These are phyloP conservation scores for Cryptops parisi DNA, from an alignment of 2,888 invertebrate genomes.

Conservation along the genomic window DNA sequence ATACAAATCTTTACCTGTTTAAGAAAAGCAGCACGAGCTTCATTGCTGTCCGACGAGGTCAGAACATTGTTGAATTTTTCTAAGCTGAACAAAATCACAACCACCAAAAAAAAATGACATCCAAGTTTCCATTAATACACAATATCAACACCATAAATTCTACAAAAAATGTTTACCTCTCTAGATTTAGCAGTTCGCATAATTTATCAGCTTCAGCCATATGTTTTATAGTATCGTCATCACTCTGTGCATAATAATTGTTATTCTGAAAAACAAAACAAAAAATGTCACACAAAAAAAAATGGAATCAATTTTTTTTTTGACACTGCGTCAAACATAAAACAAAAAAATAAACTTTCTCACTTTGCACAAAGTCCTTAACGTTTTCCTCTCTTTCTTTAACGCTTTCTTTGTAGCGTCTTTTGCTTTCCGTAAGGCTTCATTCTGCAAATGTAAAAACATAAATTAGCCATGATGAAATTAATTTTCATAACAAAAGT, in stretches of 20 bases:
- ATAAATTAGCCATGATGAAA: too few species aligned
- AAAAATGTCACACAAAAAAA: slow-evolving; percentile 2
- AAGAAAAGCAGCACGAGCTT: slow-evolving; percentile 47
- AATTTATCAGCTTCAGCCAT: slow-evolving; percentile 88
- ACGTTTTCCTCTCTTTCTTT: slow-evolving; percentile 68
- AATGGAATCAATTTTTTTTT: not conserved
- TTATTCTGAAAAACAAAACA: slow-evolving; percentile 37
- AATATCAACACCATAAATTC: too few species aligned
- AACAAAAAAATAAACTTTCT: not conserved
- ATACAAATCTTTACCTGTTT: slow-evolving; percentile 14
- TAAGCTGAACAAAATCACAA: slow-evolving; percentile 19
- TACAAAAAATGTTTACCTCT: slow-evolving; percentile 22
- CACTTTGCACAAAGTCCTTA: slow-evolving; percentile 57
- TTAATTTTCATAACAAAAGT: too few species aligned
- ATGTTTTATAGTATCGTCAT: slow-evolving; percentile 57
- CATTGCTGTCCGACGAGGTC: too few species aligned
- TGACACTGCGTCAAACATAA: not conserved
- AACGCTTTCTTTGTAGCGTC: slow-evolving; percentile 71
- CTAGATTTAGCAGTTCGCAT: slow-evolving; percentile 52
- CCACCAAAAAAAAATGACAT: not conserved
- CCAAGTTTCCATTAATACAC: too few species aligned
- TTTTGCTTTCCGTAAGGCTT: slow-evolving; percentile 66
- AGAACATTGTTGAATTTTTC: too few species aligned
- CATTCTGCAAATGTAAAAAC: slow-evolving; percentile 40
- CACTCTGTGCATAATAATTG: slow-evolving; percentile 59